Percentiles rank a stretch among this genome's conserved stretches.
Conservation (phyloP, 1,140 invertebrate species). For the Centruroides vittatus region DNA sequence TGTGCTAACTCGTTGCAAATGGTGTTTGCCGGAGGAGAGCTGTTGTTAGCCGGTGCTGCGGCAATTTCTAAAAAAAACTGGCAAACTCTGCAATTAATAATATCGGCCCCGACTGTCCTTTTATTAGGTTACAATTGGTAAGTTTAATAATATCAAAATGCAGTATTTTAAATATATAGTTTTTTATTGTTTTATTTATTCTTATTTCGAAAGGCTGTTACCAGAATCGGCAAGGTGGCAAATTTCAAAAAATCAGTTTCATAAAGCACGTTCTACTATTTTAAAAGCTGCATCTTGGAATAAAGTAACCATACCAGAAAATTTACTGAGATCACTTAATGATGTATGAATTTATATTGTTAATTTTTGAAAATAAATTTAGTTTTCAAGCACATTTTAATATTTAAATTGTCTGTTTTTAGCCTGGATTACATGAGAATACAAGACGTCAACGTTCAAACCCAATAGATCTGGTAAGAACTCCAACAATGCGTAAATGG, state of each 20-base stretch:
- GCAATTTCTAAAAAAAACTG: constrained; percentile 27
- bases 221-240: constrained; percentile 20
- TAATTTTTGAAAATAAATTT: too few relatives aligned
- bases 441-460: background rate
- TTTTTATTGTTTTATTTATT: background rate
- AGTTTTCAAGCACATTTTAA: background rate
- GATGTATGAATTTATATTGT: background rate
- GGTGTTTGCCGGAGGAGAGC: constrained; percentile 26
- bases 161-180: background rate
- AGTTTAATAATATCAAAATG: constrained; percentile 2
- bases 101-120: constrained; percentile 19
- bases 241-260: constrained; percentile 9
- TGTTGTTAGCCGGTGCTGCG: constrained; percentile 21
- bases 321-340: constrained; percentile 8
- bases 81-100: constrained; percentile 21
- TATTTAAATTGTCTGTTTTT: background rate
- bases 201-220: constrained; percentile 4
- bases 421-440: background rate
- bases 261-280: constrained; percentile 11
- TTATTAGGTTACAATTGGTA: constrained; percentile 26
- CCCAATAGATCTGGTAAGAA: constrained; percentile 12
- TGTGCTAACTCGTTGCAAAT: constrained; percentile 25
- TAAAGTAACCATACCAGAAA: constrained; percentile 10
- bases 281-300: constrained; percentile 15
- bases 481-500: constrained; percentile 12